Evolutionary conservation across 1,140 invertebrate species (phyloP).

Genomic region (Metopolophium dirhodum): DNA sequence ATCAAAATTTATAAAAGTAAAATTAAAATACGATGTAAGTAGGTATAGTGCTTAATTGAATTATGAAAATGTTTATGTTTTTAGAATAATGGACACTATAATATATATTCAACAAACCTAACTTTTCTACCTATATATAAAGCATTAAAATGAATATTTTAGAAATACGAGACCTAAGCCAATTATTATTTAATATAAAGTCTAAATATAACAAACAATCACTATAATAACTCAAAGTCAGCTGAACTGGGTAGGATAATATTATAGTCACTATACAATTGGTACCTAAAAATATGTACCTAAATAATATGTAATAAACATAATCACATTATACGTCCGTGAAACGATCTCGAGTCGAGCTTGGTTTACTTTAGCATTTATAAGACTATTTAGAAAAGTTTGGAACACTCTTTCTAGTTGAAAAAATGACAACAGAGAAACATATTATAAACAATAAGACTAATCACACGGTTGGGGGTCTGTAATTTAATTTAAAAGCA

Average conservation of each 20-base stretch:
- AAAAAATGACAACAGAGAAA: not conserved
- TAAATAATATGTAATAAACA: not conserved
- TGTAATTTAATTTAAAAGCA: no score
- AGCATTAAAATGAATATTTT: not conserved
- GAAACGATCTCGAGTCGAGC: not conserved
- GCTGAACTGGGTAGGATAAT: not conserved
- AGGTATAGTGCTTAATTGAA: not conserved
- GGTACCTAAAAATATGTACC: not conserved
- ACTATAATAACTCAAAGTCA: not conserved
- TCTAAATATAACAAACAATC: not conserved
- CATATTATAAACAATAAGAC: not conserved
- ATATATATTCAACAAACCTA: not conserved
- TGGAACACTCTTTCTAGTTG: not conserved
- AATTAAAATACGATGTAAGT: not conserved
- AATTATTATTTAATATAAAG: not conserved
- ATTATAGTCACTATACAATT: not conserved
- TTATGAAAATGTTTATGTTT: not conserved
- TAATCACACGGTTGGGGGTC: not conserved
- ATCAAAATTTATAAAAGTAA: not conserved
- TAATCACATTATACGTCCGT: not conserved
- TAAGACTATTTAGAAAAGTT: not conserved
- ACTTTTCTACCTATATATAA: not conserved
- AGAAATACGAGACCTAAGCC: not conserved
- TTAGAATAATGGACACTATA: not conserved
- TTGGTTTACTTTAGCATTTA: not conserved